phyloP scores from a whole-genome alignment of 1,140 invertebrate genomes.

The Cherax destructor region DNA sequence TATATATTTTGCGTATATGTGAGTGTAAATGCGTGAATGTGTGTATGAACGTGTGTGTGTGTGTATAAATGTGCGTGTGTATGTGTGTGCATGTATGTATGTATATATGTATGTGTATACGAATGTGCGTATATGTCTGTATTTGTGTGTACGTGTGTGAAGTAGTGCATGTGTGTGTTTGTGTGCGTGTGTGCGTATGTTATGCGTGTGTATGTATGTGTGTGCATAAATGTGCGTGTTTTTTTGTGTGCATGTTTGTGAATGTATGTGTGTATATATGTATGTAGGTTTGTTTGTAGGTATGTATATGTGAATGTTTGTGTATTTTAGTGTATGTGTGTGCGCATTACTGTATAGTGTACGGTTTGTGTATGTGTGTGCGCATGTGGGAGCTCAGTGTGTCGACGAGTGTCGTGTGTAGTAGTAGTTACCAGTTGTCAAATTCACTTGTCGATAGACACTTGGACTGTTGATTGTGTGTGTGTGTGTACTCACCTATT shows the following conservation, averaged over 20 bases:
- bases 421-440: too few relatives aligned
- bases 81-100: slow-evolving; percentile 1
- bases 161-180: neutral
- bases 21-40: neutral
- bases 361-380: too few relatives aligned
- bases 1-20: neutral
- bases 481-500: too few relatives aligned
- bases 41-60: neutral
- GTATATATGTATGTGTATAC: neutral
- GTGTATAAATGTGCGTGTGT: neutral
- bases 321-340: neutral
- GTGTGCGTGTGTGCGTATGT: neutral
- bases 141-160: neutral
- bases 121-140: too few relatives aligned
- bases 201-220: too few relatives aligned
- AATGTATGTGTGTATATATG: neutral
- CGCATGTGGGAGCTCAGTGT: too few relatives aligned
- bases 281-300: neutral
- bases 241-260: too few relatives aligned
- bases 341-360: neutral
- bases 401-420: too few relatives aligned
- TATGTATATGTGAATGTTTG: neutral
- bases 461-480: too few relatives aligned
- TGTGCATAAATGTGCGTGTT: neutral
- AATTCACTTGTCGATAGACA: too few relatives aligned